Conservation (phyloP, 2,113 vertebrate genomes). For the Hemiprocne comata region DNA sequence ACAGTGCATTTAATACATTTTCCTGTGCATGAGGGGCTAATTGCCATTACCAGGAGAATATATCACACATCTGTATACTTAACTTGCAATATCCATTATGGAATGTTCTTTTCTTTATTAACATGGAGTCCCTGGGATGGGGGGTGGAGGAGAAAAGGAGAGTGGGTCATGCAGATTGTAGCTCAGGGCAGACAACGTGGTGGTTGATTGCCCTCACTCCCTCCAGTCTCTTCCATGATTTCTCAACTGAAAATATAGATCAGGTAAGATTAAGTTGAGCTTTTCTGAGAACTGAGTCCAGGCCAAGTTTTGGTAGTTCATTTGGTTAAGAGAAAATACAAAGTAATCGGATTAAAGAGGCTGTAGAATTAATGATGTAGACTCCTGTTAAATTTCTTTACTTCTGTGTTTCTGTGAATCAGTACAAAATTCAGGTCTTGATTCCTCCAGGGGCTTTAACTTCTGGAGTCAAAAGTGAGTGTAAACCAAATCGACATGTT, state of each 20-base stretch:
- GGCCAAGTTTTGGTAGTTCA: conserved; percentile 17
- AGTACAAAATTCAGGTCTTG: neutral
- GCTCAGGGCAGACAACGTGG: neutral
- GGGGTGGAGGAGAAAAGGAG: neutral
- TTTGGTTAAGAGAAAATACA: conserved; percentile 43
- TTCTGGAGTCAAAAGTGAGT: neutral
- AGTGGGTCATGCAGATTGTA: neutral
- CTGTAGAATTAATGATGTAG: neutral
- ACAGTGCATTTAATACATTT: neutral
- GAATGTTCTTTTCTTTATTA: neutral
- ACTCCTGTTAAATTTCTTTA: conserved; percentile 6
- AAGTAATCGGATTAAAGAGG: conserved; percentile 40
- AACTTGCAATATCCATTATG: neutral
- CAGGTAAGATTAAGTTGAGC: neutral
- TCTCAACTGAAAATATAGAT: neutral
- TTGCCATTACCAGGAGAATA: neutral
- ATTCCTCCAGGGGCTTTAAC: neutral
- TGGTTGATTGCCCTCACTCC: neutral
- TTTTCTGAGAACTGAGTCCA: neutral
- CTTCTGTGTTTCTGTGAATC: neutral
- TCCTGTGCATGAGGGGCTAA: neutral
- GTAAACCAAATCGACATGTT: neutral
- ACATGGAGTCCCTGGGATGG: neutral
- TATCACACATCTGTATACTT: neutral
- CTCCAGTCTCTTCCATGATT: neutral